Evolutionary conservation across 2,888 invertebrate genomes (phyloP), one percentile per base, ranked within the genome.

Genomic region (Drosophila formosana): DNA sequence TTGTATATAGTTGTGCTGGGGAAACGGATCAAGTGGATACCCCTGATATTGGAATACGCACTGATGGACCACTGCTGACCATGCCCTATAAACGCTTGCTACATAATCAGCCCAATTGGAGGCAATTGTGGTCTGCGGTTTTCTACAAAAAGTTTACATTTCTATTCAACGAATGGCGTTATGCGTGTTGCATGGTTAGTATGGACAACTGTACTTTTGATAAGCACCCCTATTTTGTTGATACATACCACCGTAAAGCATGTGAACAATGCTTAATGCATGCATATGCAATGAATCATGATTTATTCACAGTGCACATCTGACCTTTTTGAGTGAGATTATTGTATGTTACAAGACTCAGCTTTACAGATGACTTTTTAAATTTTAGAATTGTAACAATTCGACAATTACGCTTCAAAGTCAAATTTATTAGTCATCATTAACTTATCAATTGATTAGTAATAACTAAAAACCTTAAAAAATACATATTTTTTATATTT

Each of bases 61-160:
- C 77, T 37, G 66, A 68, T 43, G 71, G 62, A 3, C 76, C 78
- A 11, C 55, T 81, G 7, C 58, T 89, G 6, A 13, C 34, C 1
- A 13, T 18, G 28, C 81, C 79, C 8, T 89, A 90, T 60, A 65
- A 86, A 50, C 70, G 81, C 7, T 53, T 85, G 18, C 47, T 66
- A 30, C 55, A 78, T 11, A 45, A 41, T n/a, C 45, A 23, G 1
- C 69, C 85, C 3, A 52, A 61, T 52, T 76, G 78, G 57, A 67
- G 60, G 23, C 85, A 90, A 51, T 90, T 92, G 45, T 85, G 84
- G 49, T 18, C 57, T 2, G 93, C 92, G 1, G 80, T 92, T 13
- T 89, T 90, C 13, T 93, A 92, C 64, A 93, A 93, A 64, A 93
- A 93, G 62, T 57, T 65, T 0, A 86, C 90, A 18, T 93, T 90